These are phyloP conservation scores for Pseudolycoriella hygida DNA, from an alignment of 2,888 invertebrate genomes.

Conservation along the genomic window DNA sequence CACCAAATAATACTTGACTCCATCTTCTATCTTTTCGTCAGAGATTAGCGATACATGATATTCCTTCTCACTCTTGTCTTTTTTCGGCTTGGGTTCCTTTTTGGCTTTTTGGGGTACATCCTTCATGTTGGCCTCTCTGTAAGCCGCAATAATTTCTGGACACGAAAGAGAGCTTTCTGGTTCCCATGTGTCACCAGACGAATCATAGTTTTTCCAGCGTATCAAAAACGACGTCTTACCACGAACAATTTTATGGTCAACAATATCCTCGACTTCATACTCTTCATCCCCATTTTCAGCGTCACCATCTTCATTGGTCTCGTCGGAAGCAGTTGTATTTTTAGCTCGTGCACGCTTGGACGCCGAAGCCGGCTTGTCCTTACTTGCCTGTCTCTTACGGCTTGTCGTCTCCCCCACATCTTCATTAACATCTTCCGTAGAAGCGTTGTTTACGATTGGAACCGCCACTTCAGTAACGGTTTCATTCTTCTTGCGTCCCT, in stretches of 20 bases:
- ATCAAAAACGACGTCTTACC: conserved; percentile 52
- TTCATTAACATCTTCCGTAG: background rate
- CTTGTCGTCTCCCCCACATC: conserved; percentile 40
- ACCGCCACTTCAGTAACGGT: background rate
- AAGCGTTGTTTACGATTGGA: background rate
- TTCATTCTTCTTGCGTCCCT: background rate
- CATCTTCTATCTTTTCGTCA: conserved; percentile 48
- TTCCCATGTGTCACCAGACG: conserved; percentile 59
- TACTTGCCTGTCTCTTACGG: background rate
- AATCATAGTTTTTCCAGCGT: conserved; percentile 60
- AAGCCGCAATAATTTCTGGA: conserved; percentile 43
- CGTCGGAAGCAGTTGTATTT: background rate
- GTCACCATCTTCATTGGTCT: background rate
- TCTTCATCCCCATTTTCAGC: conserved; percentile 2
- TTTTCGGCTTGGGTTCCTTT: background rate
- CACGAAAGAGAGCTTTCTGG: conserved; percentile 53
- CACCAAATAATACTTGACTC: conserved; percentile 55
- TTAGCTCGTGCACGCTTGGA: background rate
- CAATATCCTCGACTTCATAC: conserved; percentile 40
- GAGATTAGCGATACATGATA: conserved; percentile 35
- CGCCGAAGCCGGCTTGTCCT: background rate
- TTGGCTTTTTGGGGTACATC: background rate
- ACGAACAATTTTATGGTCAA: conserved; percentile 50
- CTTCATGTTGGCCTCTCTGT: conserved; percentile 11
- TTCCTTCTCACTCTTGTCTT: background rate